Conservation (phyloP, 2,888 invertebrate species). For the Coremacera marginata region DNA sequence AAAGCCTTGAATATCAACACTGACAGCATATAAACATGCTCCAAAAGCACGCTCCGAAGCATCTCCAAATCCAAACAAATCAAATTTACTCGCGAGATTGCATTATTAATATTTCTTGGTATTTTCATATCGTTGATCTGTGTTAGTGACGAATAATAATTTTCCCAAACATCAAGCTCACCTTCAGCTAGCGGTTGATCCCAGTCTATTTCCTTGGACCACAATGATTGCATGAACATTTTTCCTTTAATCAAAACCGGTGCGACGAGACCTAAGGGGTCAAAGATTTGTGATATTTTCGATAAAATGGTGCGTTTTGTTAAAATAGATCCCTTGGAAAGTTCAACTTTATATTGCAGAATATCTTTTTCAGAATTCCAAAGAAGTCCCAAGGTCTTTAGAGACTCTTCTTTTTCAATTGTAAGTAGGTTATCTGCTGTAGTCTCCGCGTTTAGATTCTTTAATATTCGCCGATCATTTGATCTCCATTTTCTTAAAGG, state of each 20-base stretch:
- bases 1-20: no score
- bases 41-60: no score
- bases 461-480: constrained; percentile 3
- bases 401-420: constrained; percentile 4
- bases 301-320: background rate
- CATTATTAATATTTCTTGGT: no score
- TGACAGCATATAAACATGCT: no score
- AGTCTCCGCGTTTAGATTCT: background rate
- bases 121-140: no score
- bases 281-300: no score
- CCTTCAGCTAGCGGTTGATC: background rate
- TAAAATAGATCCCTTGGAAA: background rate
- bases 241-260: background rate
- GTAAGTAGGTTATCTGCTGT: constrained; percentile 9
- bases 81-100: no score
- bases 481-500: constrained; percentile 12
- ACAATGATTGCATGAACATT: background rate
- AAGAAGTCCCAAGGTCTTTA: constrained; percentile 5
- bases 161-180: background rate
- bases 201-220: background rate
- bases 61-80: no score
- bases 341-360: constrained; percentile 3
- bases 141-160: no score
- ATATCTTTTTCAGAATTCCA: background rate
- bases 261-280: background rate